Evolutionary conservation across 2,888 invertebrate genomes (phyloP).

Genomic region (Limnephilus lunatus): DNA sequence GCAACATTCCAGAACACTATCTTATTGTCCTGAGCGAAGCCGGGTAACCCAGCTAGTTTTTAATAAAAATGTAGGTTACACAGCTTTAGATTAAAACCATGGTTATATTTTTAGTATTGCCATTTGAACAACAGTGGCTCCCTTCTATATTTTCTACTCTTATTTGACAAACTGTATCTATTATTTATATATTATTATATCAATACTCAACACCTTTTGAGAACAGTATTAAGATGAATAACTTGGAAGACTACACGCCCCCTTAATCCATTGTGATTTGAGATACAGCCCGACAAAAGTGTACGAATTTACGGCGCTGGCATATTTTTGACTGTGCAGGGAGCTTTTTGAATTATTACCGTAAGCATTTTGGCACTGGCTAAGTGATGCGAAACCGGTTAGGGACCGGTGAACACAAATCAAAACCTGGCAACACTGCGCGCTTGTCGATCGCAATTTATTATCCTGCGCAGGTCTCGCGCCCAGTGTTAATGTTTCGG

Average conservation of each 20-base stretch:
- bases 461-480: constrained; percentile 30
- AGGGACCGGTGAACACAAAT: constrained; percentile 46
- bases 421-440: constrained; percentile 50
- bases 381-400: constrained; percentile 53
- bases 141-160: too few relatives aligned
- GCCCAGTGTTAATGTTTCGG: constrained; percentile 52
- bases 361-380: constrained; percentile 55
- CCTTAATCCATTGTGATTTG: background rate
- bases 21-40: too few relatives aligned
- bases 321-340: constrained; percentile 29
- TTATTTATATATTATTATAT: background rate
- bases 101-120: too few relatives aligned
- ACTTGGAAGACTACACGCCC: background rate
- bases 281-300: constrained; percentile 5
- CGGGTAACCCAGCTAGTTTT: too few relatives aligned
- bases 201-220: background rate
- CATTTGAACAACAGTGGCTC: too few relatives aligned
- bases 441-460: constrained; percentile 54
- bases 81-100: too few relatives aligned
- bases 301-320: constrained; percentile 19
- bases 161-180: too few relatives aligned
- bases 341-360: constrained; percentile 52
- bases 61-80: too few relatives aligned
- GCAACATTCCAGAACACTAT: too few relatives aligned
- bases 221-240: background rate